Evolutionary conservation across 1,140 invertebrate genomes (phyloP).

Genomic region (Acromyrmex heyeri): DNA sequence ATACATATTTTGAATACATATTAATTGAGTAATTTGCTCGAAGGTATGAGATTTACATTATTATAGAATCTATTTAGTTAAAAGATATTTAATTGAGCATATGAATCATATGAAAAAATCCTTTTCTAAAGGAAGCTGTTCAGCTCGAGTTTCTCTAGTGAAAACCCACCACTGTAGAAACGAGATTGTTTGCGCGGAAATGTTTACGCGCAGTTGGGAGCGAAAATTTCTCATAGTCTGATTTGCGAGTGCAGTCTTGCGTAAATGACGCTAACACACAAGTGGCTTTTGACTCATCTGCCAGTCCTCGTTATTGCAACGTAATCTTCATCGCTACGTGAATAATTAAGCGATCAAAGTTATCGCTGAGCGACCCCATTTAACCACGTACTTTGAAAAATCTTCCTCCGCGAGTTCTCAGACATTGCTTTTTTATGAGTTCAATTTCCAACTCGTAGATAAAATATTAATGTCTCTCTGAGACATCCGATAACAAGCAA

Average conservation of each 20-base stretch:
- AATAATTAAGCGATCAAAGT: constrained; percentile 47
- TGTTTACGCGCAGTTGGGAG: constrained; percentile 40
- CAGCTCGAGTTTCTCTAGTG: neutral
- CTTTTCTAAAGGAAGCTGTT: neutral
- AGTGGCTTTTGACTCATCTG: constrained; percentile 3
- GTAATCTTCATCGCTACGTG: constrained; percentile 7
- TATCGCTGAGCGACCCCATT: constrained; percentile 27
- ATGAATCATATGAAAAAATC: neutral
- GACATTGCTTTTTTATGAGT: neutral
- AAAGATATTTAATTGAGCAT: constrained; percentile 23
- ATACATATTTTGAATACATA: neutral
- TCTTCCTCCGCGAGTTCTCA: neutral
- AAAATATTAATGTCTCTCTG: constrained; percentile 36
- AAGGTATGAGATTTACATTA: neutral
- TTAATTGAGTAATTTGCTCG: neutral
- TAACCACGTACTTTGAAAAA: constrained; percentile 1
- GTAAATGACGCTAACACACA: constrained; percentile 46
- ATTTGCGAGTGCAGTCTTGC: constrained; percentile 61
- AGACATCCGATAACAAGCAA: constrained; percentile 20
- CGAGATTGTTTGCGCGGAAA: constrained; percentile 5
- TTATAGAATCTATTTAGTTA: constrained; percentile 9
- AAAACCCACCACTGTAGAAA: neutral
- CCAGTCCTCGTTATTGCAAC: constrained; percentile 32
- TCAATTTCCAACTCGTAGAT: neutral
- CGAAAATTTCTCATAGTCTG: constrained; percentile 64